These are phyloP conservation scores for Diploptera punctata DNA, from an alignment of 2,888 invertebrate species.

Conservation along the genomic window DNA sequence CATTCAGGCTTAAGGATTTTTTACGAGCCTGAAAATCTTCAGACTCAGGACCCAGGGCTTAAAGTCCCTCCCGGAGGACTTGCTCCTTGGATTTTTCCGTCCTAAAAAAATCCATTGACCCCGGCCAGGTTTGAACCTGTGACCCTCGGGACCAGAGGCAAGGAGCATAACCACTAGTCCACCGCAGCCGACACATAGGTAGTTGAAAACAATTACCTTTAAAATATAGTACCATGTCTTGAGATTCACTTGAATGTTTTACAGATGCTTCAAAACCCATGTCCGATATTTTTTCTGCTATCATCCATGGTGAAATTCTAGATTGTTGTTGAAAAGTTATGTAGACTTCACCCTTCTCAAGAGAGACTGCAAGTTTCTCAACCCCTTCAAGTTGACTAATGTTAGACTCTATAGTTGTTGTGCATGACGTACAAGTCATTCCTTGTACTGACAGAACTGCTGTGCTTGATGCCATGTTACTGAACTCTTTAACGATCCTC, in stretches of 20 bases:
- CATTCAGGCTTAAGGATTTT: no score
- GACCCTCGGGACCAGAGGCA: no score
- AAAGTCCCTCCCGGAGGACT: no score
- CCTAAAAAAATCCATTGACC: no score
- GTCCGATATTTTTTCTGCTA: slow-evolving; percentile 79
- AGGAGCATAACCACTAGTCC: no score
- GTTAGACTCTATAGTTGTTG: slow-evolving; percentile 78
- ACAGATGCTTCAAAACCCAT: slow-evolving; percentile 82
- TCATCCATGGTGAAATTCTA: slow-evolving; percentile 62
- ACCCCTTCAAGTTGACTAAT: slow-evolving; percentile 72
- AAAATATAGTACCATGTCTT: slow-evolving; percentile 1
- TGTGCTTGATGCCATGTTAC: slow-evolving; percentile 2
- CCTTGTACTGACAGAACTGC: slow-evolving; percentile 39
- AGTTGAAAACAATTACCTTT: no score
- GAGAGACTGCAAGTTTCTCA: slow-evolving; percentile 64
- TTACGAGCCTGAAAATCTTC: no score
- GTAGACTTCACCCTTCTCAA: slow-evolving; percentile 68
- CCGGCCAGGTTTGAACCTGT: no score
- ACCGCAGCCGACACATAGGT: no score
- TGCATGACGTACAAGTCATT: slow-evolving; percentile 95
- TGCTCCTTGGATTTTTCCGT: no score
- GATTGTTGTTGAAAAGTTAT: slow-evolving; percentile 77
- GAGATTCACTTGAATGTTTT: background rate
- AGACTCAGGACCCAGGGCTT: no score
- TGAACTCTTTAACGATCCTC: background rate